phyloP scores from a whole-genome alignment of 1,140 invertebrate species.

The Euwallacea fornicatus region DNA sequence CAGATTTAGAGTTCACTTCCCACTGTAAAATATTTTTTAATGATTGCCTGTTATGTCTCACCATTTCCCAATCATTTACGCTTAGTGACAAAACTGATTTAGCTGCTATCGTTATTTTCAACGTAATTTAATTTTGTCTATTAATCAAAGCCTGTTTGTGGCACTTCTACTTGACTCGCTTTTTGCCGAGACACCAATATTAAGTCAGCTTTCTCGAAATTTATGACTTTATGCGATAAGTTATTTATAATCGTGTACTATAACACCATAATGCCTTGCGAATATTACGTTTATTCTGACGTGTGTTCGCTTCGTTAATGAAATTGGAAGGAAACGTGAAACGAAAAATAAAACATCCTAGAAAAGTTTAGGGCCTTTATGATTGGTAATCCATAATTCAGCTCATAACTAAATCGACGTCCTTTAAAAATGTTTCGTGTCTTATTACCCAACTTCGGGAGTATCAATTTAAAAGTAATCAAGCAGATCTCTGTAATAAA shows the following conservation, averaged over 20 bases:
- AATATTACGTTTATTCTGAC: too few species aligned
- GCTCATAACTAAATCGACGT: too few species aligned
- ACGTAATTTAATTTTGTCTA: constrained; percentile 12
- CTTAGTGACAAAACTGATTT: constrained; percentile 2
- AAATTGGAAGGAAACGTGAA: background rate
- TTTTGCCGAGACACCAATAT: constrained; percentile 22
- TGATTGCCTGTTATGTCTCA: too few species aligned
- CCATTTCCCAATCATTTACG: background rate
- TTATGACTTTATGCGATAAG: constrained; percentile 15
- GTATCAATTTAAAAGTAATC: constrained; percentile 30
- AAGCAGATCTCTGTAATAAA: constrained; percentile 19
- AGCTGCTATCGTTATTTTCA: background rate
- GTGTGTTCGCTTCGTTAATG: background rate
- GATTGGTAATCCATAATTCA: too few species aligned
- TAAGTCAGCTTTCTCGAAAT: constrained; percentile 10
- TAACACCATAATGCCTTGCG: constrained; percentile 1
- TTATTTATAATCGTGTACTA: constrained; percentile 11
- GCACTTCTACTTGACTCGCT: constrained; percentile 15
- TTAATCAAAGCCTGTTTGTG: constrained; percentile 20
- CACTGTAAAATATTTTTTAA: too few species aligned
- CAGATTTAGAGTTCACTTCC: too few species aligned
- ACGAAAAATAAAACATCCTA: too few species aligned
- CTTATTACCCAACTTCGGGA: background rate
- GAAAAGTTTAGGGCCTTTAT: too few species aligned
- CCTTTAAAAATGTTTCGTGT: too few species aligned